Evolutionary conservation across 2,113 vertebrate species (phyloP).

Genomic region (Taurulus bubalis): DNA sequence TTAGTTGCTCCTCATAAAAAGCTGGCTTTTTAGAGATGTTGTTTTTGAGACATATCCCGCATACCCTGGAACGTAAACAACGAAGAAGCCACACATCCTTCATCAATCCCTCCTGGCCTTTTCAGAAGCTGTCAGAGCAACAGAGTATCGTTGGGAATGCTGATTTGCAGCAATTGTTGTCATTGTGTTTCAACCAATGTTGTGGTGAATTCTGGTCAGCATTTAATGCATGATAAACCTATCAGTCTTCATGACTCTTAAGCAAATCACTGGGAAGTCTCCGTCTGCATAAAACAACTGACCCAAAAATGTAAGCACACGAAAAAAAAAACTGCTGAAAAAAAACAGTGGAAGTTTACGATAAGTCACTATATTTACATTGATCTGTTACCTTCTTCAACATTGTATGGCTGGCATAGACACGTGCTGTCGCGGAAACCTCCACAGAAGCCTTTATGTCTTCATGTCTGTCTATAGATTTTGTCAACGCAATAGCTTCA

Average conservation of each 20-base stretch:
- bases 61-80: background rate
- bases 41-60: background rate
- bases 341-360: background rate
- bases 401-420: background rate
- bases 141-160: background rate
- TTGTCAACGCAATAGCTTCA: background rate
- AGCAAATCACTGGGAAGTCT: conserved; percentile 19
- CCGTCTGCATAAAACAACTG: background rate
- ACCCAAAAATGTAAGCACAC: conserved; percentile 20
- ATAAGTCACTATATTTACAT: conserved; percentile 8
- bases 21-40: background rate
- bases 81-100: background rate
- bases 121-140: background rate
- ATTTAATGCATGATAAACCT: conserved; percentile 9
- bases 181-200: background rate
- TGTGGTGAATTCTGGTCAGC: background rate
- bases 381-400: background rate
- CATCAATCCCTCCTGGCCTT: background rate
- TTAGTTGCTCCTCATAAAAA: background rate
- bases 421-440: background rate
- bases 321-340: conserved; percentile 2
- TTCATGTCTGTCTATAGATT: background rate
- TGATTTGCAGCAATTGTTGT: background rate
- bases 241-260: background rate
- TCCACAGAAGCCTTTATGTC: background rate